Evolutionary conservation across 2,113 vertebrate species (phyloP), one percentile per base, ranked within the genome.

Genomic region (Aythya baeri): DNA sequence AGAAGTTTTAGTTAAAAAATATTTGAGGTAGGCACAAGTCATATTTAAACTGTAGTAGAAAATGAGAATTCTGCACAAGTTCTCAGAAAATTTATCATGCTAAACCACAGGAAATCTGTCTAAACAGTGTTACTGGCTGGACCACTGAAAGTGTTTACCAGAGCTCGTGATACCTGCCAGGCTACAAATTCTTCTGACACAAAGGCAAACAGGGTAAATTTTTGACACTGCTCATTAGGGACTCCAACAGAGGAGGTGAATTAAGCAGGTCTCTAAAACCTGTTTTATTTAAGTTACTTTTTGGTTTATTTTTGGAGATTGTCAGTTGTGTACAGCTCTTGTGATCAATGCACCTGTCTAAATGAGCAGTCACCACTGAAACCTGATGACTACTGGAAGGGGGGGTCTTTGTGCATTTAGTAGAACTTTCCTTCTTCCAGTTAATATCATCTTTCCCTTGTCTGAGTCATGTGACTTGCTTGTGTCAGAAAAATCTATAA

Each of bases 1-100:
- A 55, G 81, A 89, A 68, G 41, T 87, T 95, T 87, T 80, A 86
- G 78, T 94, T 62, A 80, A 63, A 77, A 96, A 94, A 89, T 97
- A 96, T 83, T 92, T 95, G 93, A 89, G 83, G 54, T 87, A 91
- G 75, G 87, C 62, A 95, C 94, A 94, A 83, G 17, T 27, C 6
- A 13, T 84, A 36, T 93, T 91, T 85, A 85, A 94, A 80, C 91
- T 62, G 83, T 85, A 77, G 34, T 88, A 71, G 87, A 94, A 95
- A 85, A 94, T 46, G 71, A 89, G 41, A 92, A 59, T 89, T 87
- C 41, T 57, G 36, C 2, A 7, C 23, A 1, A 36, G 50, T 83
- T 89, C 67, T 91, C 44, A 50, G 59, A 87, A 93, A 92, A 89
- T 70, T 13, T 36, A 54, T 61, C 54, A 57, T 68, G 43, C 31